Conservation (phyloP, 2,797 vertebrate species). For the Toxotes lorentzi region DNA sequence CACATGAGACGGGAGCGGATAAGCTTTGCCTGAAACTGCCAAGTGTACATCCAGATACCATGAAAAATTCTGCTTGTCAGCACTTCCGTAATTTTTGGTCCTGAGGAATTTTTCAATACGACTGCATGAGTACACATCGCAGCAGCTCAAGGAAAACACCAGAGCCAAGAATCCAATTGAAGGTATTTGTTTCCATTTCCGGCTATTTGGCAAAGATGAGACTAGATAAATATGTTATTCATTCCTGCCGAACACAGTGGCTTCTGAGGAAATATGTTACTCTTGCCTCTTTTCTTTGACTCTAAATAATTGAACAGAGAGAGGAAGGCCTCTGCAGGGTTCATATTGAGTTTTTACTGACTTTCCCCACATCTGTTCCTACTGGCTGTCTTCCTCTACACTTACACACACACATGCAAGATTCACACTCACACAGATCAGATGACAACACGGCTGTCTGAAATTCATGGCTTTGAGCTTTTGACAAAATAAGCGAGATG, state of each 20-base stretch:
- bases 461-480: constrained; percentile 78
- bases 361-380: constrained; percentile 78
- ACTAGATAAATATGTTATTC: constrained; percentile 85
- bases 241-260: constrained; percentile 72
- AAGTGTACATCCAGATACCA: constrained; percentile 67
- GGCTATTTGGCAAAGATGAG: constrained; percentile 82
- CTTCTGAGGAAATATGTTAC: constrained; percentile 80
- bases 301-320: constrained; percentile 88
- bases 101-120: constrained; percentile 71
- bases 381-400: constrained; percentile 64
- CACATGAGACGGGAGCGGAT: constrained; percentile 62
- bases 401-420: constrained; percentile 8
- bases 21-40: constrained; percentile 72
- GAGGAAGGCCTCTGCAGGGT: constrained; percentile 83
- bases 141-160: constrained; percentile 66
- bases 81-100: constrained; percentile 66
- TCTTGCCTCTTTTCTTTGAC: constrained; percentile 78
- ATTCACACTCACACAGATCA: constrained; percentile 55
- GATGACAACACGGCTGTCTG: constrained; percentile 75
- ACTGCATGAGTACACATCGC: constrained; percentile 57
- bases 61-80: constrained; percentile 73
- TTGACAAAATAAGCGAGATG: constrained; percentile 72
- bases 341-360: constrained; percentile 82
- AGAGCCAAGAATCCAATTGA: constrained; percentile 74
- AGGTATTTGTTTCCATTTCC: constrained; percentile 84